phyloP scores from a whole-genome alignment of 2,888 invertebrate species.

The Diarsia rubi region DNA sequence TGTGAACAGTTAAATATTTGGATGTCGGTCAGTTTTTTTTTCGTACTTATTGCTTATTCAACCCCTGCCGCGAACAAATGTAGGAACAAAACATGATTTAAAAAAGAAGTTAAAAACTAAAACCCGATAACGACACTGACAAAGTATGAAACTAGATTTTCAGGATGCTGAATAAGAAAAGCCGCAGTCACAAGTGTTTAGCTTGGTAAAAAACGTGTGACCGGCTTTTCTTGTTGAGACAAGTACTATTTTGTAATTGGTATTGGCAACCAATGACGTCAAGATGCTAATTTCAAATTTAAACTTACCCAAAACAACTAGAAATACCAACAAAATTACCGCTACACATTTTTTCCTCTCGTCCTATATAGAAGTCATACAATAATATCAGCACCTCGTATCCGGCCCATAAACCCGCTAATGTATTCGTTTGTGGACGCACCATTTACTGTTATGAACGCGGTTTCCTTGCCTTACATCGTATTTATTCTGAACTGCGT shows the following conservation, averaged over 20 bases:
- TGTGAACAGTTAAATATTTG: slow-evolving; percentile 64
- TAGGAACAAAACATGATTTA: slow-evolving; percentile 15
- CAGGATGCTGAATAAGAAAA: no score
- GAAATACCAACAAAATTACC: slow-evolving; percentile 37
- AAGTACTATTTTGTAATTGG: no score
- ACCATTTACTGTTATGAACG: slow-evolving; percentile 83
- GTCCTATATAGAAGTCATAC: slow-evolving; percentile 59
- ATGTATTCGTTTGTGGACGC: slow-evolving; percentile 81
- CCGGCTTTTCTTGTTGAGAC: no score
- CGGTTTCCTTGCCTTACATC: slow-evolving; percentile 75
- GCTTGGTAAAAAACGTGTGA: no score
- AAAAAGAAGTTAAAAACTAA: no score
- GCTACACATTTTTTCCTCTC: slow-evolving; percentile 28
- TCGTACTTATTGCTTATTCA: slow-evolving; percentile 45
- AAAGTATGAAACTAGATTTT: no score
- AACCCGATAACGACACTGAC: no score
- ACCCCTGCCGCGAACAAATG: slow-evolving; percentile 30
- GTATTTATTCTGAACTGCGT: slow-evolving; percentile 75
- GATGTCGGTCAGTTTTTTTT: slow-evolving; percentile 53
- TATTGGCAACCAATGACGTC: background rate
- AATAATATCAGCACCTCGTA: slow-evolving; percentile 72
- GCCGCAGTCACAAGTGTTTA: no score
- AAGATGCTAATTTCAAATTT: background rate
- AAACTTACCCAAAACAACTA: background rate
- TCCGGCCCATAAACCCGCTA: slow-evolving; percentile 80